Percentiles rank a stretch among this genome's conserved stretches.
phyloP scores from a whole-genome alignment of 1,140 invertebrate species.

The Adelges cooleyi region DNA sequence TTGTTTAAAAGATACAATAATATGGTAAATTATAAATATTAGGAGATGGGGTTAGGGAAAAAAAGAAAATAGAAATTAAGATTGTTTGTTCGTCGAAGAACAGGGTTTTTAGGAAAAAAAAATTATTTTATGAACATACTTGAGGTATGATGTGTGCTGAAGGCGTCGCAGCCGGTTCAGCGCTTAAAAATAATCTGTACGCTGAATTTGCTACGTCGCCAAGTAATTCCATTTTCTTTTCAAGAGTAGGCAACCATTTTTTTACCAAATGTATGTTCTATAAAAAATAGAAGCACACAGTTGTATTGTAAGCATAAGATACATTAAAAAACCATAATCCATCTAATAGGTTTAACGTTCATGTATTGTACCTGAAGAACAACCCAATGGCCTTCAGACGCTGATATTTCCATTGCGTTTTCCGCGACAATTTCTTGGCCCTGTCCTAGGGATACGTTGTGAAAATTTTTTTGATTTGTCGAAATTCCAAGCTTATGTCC shows the following conservation, averaged over 20 bases:
- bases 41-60: no score
- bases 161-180: conserved; percentile 76
- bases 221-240: conserved; percentile 81
- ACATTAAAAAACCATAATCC: no score
- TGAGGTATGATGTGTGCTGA: conserved; percentile 84
- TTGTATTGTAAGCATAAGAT: no score
- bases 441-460: conserved; percentile 93
- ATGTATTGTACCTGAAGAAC: conserved; percentile 57
- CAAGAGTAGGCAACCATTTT: conserved; percentile 80
- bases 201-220: conserved; percentile 60
- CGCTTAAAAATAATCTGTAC: conserved; percentile 85
- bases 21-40: no score
- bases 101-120: neutral
- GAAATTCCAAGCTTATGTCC: conserved; percentile 76
- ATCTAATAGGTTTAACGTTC: no score
- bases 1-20: no score
- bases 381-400: conserved; percentile 86
- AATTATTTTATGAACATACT: conserved; percentile 39
- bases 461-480: conserved; percentile 72
- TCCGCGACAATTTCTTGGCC: conserved; percentile 92
- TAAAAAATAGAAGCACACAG: conserved; percentile 4
- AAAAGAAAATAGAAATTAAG: no score
- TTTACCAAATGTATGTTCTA: conserved; percentile 91
- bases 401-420: conserved; percentile 74
- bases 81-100: no score